phyloP scores from a whole-genome alignment of 2,888 invertebrate species.

The Eupelmus urozonus region DNA sequence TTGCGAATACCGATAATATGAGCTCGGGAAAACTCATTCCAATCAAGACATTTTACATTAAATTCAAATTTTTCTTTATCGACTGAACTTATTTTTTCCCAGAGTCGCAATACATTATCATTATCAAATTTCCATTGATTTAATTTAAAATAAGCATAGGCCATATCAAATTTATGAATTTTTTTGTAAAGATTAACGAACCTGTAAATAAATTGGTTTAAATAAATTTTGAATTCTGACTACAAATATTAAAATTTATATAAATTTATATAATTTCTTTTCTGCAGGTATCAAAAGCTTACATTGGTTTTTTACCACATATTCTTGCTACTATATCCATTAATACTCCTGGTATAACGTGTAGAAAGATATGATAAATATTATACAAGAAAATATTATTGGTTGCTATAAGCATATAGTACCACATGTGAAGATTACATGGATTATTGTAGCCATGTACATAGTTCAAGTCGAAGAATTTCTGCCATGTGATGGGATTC shows the following conservation, averaged over 20 bases:
- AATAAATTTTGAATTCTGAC: too few relatives aligned
- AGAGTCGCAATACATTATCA: conserved; percentile 81
- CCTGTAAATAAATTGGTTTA: too few relatives aligned
- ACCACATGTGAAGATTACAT: conserved; percentile 82
- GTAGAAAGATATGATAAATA: too few relatives aligned
- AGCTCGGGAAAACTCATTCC: conserved; percentile 84
- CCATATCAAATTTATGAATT: conserved; percentile 84
- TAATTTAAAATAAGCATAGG: conserved; percentile 87
- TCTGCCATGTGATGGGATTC: conserved; percentile 88
- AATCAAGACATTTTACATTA: conserved; percentile 83
- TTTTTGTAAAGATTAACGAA: conserved; percentile 79
- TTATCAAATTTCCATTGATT: conserved; percentile 86
- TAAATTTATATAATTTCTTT: too few relatives aligned
- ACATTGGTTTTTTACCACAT: background rate
- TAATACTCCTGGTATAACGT: too few relatives aligned
- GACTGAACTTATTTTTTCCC: conserved; percentile 79
- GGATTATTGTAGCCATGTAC: conserved; percentile 80
- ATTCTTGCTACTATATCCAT: background rate
- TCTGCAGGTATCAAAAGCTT: too few relatives aligned
- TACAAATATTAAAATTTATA: too few relatives aligned
- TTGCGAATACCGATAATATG: conserved; percentile 81
- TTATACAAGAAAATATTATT: too few relatives aligned
- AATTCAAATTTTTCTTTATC: conserved; percentile 86
- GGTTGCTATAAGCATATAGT: conserved; percentile 78
- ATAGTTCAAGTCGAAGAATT: conserved; percentile 80